Evolutionary conservation across 2,797 vertebrate genomes (phyloP), one percentile per base, ranked within the genome.

Genomic region (Heterohyrax brucei): DNA sequence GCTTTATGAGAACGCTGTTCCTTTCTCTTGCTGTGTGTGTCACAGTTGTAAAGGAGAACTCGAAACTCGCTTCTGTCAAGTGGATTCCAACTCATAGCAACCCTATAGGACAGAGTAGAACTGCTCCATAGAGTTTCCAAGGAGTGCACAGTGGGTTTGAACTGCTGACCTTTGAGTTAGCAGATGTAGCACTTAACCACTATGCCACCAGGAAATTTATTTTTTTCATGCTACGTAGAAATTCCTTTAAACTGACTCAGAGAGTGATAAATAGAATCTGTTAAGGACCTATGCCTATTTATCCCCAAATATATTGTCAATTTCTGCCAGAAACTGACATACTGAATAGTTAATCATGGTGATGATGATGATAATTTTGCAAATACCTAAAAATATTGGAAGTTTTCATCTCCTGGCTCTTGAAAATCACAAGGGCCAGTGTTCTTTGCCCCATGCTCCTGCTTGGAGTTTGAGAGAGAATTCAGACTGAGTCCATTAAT

Each of bases 21-120:
- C 66, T 89, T 95, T 90, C 39, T 92, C 50, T 91, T 46, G 46
- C 44, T n/a, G 0, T 92, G 92, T 83, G 13, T 70, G 73, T 88
- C 3, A 91, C 77, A 89, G 53, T 30, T 53, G 79, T 89, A 33
- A 94, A 84, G 80, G 46, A 82, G 68, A 39, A 39, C 39, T 39
- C 3, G 39, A 39, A 39, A 39, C 39, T 39, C 39, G 39, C 39
- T 39, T 39, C 39, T 39, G 39, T 39, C 39, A 39, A 39, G 39
- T 39, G 2, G 39, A 39, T 39, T 39, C 39, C 39, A 39, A 39
- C 39, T 39, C 39, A 39, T 39, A 39, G 39, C 39, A 39, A 39
- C 39, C 39, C 39, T 39, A 39, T 39, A 39, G 39, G 39, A 39
- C 39, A 39, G 39, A 39, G 39, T 39, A 39, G 39, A 39, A 39